Base-by-base conservation (phyloP, 1,140 invertebrate genomes). In the Ceratina japonica region DNA sequence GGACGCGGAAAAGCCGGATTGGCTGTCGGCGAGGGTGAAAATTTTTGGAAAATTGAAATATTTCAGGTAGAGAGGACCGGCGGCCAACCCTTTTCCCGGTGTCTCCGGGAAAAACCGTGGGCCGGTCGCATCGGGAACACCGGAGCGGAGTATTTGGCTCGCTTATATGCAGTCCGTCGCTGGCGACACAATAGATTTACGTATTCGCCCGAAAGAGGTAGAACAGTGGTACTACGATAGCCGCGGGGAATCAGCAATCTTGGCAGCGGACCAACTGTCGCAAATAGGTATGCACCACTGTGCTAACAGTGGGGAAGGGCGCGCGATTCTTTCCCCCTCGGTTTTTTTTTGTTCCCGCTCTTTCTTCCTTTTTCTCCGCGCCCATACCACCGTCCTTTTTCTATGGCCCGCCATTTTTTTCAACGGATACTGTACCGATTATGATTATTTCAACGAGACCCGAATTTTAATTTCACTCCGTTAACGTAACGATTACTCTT, bases 161-260 rank as follows among this genome's bases (percentile, higher is more conserved):
- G 86, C 82, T 80, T 87, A 83, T 87, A 86, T 87, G 75, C 83
- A 64, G 77, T 79, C 52, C 81, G 80, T 85, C 86, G 80, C 84
- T 85, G 74, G 79, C 83, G 87, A 82, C 85, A 88, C 87, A 88
- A 88, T 88, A 88, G 87, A 88, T 88, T 88, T 88, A 88, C 87
- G 87, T 88, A 88, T 88, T 88, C 87, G 81, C 65, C 63, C 84
- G 70, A 88, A 87, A 86, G 85, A 87, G 86, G 83, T 86, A 76
- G 87, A 87, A 88, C 87, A 88, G 82, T 87, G 81, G 87, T 87
- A 84, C 82, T 83, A 87, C 87, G 87, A 88, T 88, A 88, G 87
- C 87, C 87, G 83, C 85, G 87, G 87, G 86, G 87, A 88, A 86
- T 88, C 87, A 86, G 87, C 85, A 88, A 88, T 88, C 85, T 87